Conservation (phyloP, 1,140 invertebrate genomes). For the Zaprionus inermis region DNA sequence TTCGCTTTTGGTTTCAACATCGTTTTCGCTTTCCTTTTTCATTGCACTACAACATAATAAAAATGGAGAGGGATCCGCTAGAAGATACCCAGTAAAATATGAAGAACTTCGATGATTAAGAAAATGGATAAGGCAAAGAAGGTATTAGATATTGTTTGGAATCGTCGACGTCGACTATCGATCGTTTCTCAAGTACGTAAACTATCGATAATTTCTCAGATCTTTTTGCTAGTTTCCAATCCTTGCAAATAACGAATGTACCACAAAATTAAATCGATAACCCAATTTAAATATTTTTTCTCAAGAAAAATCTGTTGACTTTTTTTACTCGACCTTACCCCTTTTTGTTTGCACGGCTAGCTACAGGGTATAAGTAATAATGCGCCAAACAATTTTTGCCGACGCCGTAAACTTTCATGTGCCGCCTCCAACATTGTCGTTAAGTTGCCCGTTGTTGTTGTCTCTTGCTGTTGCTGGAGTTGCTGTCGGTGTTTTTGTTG, state of each 20-base stretch:
- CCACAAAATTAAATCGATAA: no score
- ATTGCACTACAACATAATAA: conserved; percentile 38
- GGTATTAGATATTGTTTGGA: no score
- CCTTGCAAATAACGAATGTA: no score
- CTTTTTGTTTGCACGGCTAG: not conserved
- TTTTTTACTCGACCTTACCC: no score
- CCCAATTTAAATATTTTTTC: no score
- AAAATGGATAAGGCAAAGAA: no score
- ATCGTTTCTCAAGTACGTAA: no score
- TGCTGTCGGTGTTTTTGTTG: conserved; percentile 14
- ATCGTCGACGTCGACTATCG: no score
- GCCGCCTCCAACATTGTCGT: conserved; percentile 61
- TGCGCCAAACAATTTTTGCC: conserved; percentile 68
- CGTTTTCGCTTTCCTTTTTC: conserved; percentile 71
- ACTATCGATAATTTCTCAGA: no score
- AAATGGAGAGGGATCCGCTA: not conserved
- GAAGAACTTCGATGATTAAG: no score
- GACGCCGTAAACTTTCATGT: conserved; percentile 75
- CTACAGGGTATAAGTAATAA: conserved; percentile 43
- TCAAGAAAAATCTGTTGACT: no score
- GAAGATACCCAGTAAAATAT: not conserved
- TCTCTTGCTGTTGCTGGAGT: not conserved
- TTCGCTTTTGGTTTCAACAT: conserved; percentile 60
- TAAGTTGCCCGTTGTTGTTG: conserved; percentile 36
- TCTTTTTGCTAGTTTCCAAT: no score